Base-by-base conservation (phyloP, 2,888 invertebrate species). In the Laspeyria flexula region DNA sequence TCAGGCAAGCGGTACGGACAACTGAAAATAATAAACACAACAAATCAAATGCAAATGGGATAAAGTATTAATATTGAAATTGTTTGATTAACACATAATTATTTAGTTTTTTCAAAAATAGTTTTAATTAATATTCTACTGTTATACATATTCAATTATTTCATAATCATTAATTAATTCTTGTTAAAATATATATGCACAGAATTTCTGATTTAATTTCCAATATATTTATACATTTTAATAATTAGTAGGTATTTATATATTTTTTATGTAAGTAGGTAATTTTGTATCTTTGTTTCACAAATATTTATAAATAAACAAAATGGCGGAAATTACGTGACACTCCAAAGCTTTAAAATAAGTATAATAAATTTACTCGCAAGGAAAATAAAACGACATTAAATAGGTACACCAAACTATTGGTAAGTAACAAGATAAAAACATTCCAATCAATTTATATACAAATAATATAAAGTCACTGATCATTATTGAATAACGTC, bases 1-100 rank as follows among this genome's bases (percentile, higher is more conserved):
- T 75, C 70, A 73, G 75, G 82, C 79, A 80, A 82, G 76, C 73
- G 67, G 75, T 72, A 80, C 73, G 75, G 77, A 77, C 77, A 61
- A 67, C 59, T 59, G 57, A 60, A 68, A 69, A 60, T 54, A 57
- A 56, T 60, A 61, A 59, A 55, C 9, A 41, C 43, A 16, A 46
- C 55, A 56, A 60, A 52, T 50, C 55, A 64, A 66, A 67, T 55
- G 55, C 64, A 50, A 43, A 60, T 33, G 47, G 3, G 1, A 34
- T 16, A 56, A 42, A 55, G 43, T 34, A 48, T 42, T 13, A 48
- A 42, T 29, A 30, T 37, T 50, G 51, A 39, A 40, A 47, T 46
- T 46, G 49, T 56, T 43, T 58, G n/a, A n/a, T n/a, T n/a, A n/a
- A 60, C 43, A 51, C 43, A 46, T 53, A 43, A 56, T 52, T 35